A percentile compares a stretch with the other conserved stretches of the same genome.
phyloP scores from a whole-genome alignment of 2,797 vertebrate species.

The Coracias cyanogaster region DNA sequence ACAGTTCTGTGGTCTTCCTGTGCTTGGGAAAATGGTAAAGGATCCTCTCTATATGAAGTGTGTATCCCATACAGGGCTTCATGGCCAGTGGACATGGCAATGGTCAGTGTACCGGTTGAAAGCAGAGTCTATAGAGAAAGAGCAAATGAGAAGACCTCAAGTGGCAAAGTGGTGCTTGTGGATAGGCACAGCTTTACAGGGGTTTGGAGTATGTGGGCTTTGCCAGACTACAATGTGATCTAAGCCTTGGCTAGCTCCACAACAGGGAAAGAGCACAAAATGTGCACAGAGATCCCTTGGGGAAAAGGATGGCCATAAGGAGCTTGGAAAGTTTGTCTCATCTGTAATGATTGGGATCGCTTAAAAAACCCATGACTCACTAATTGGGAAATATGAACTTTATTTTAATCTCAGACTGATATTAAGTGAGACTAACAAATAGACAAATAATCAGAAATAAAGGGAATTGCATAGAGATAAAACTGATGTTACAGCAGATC shows the following conservation, averaged over 20 bases:
- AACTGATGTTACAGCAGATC: neutral
- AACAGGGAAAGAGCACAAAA: neutral
- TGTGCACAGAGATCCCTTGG: accelerated
- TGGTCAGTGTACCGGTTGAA: neutral
- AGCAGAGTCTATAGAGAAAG: neutral
- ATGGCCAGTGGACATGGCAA: neutral
- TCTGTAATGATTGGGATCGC: neutral
- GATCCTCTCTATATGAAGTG: neutral
- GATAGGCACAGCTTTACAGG: neutral
- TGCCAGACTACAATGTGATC: neutral
- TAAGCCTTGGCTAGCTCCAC: neutral
- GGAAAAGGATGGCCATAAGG: neutral
- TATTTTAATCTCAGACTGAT: neutral
- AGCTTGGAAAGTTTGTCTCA: neutral
- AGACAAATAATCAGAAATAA: neutral
- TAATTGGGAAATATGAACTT: neutral
- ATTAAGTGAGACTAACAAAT: neutral
- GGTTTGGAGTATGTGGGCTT: neutral
- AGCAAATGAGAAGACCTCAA: neutral
- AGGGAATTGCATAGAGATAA: neutral
- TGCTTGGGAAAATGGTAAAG: neutral
- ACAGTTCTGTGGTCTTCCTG: neutral
- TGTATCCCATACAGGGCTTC: neutral
- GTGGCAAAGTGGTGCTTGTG: neutral
- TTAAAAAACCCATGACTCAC: neutral